Evolutionary conservation across 1,140 invertebrate species (phyloP).

Genomic region (Ctenoplectra terminalis): DNA sequence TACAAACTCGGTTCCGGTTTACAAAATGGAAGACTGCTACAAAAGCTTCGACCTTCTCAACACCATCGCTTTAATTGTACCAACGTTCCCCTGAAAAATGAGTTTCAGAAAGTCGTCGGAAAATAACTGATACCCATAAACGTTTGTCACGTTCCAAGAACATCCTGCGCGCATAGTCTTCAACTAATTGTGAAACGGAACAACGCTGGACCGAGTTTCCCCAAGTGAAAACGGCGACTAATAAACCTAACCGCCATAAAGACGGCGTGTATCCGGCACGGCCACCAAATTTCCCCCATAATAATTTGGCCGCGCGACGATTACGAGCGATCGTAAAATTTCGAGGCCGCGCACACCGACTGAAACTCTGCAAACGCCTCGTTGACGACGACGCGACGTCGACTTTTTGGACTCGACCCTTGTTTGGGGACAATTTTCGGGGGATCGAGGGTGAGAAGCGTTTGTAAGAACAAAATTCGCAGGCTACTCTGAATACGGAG

Average conservation of each 20-base stretch:
- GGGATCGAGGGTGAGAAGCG: no score
- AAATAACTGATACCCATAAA: not conserved
- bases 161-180: not conserved
- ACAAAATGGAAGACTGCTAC: no score
- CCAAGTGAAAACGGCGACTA: conserved; percentile 66
- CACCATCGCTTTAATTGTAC: no score
- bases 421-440: not conserved
- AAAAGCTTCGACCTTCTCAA: no score
- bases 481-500: not conserved
- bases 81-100: no score
- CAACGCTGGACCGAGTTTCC: not conserved
- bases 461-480: not conserved
- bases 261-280: conserved; percentile 35
- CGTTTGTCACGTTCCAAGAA: not conserved
- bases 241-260: conserved; percentile 74
- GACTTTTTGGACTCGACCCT: not conserved
- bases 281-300: conserved; percentile 67
- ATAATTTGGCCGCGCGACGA: conserved; percentile 73
- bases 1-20: no score
- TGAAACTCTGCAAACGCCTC: not conserved
- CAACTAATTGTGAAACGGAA: not conserved
- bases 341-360: conserved; percentile 48
- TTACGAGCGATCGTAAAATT: conserved; percentile 76
- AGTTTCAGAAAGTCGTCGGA: not conserved
- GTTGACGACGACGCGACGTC: not conserved